A percentile compares a stretch with the other conserved stretches of the same genome.
phyloP scores from a whole-genome alignment of 2,797 vertebrate genomes.

The Ambastaia sidthimunki region DNA sequence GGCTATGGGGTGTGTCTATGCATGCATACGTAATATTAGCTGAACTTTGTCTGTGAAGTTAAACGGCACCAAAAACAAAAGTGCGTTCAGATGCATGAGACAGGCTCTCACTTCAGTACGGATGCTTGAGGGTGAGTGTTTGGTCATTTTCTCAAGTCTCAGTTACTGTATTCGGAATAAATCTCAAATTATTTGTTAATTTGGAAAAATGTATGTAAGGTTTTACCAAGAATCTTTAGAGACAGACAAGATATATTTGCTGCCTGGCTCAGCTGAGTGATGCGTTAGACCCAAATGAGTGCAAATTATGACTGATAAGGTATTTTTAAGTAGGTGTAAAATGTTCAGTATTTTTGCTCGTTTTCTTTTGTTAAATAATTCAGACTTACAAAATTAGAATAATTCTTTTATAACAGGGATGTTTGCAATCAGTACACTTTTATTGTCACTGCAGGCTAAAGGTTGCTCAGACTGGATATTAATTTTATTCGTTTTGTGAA shows the following conservation, averaged over 20 bases:
- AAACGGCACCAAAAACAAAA: constrained; percentile 44
- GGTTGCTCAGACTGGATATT: background rate
- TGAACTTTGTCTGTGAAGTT: constrained; percentile 59
- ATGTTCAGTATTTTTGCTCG: background rate
- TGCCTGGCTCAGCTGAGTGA: too few species aligned
- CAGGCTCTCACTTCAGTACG: background rate
- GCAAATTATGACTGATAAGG: too few species aligned
- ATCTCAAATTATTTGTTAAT: background rate
- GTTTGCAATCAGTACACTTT: background rate
- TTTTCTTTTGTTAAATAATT: background rate
- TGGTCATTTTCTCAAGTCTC: constrained; percentile 2
- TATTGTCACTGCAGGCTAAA: constrained; percentile 5
- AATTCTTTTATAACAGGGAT: background rate
- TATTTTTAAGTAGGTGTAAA: background rate
- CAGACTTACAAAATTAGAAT: background rate
- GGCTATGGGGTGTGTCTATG: constrained; percentile 46
- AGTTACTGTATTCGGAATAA: too few species aligned
- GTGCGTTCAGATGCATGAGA: constrained; percentile 15
- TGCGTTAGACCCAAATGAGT: too few species aligned
- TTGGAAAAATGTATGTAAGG: too few species aligned
- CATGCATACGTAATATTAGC: constrained; percentile 33
- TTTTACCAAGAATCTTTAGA: too few species aligned
- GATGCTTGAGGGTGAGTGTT: constrained; percentile 27
- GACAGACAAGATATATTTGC: too few species aligned
- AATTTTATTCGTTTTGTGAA: constrained; percentile 8